These are phyloP conservation scores for Batillaria attramentaria DNA, from an alignment of 1,140 invertebrate genomes.

Conservation along the genomic window DNA sequence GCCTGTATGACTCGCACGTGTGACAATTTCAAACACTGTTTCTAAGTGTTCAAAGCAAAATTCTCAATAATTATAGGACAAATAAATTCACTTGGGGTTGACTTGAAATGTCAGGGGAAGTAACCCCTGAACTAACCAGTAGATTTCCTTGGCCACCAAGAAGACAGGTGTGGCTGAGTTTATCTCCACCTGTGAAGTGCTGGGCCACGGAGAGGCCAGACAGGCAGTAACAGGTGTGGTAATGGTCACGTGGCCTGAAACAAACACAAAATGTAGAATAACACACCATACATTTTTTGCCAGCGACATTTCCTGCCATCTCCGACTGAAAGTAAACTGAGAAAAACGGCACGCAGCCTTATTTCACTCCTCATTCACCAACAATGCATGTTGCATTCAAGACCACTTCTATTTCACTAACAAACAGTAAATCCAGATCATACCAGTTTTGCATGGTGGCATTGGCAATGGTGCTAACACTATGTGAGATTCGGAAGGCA, in stretches of 20 bases:
- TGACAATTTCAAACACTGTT: background rate
- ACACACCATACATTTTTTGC: too few relatives aligned
- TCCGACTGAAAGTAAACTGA: too few relatives aligned
- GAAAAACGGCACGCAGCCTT: too few relatives aligned
- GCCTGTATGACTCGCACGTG: background rate
- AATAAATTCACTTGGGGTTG: background rate
- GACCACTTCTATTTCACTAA: too few relatives aligned
- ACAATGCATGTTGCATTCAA: too few relatives aligned
- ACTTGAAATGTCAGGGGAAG: too few relatives aligned
- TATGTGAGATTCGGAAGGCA: too few relatives aligned
- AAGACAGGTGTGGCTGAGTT: slow-evolving; percentile 72
- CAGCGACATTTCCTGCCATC: too few relatives aligned
- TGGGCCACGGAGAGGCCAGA: slow-evolving; percentile 96
- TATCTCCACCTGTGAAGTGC: slow-evolving; percentile 80
- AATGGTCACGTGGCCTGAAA: slow-evolving; percentile 88
- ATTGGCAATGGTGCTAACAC: too few relatives aligned
- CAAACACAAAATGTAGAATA: slow-evolving; percentile 49
- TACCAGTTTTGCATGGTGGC: too few relatives aligned
- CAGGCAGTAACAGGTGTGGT: slow-evolving; percentile 96
- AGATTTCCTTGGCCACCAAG: slow-evolving; percentile 78
- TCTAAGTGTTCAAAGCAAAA: background rate
- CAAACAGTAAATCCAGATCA: too few relatives aligned
- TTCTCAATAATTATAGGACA: background rate
- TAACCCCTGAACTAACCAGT: slow-evolving; percentile 73
- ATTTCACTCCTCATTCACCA: too few relatives aligned